These are phyloP conservation scores for Nomia melanderi DNA, from an alignment of 1,140 invertebrate species.

Conservation along the genomic window DNA sequence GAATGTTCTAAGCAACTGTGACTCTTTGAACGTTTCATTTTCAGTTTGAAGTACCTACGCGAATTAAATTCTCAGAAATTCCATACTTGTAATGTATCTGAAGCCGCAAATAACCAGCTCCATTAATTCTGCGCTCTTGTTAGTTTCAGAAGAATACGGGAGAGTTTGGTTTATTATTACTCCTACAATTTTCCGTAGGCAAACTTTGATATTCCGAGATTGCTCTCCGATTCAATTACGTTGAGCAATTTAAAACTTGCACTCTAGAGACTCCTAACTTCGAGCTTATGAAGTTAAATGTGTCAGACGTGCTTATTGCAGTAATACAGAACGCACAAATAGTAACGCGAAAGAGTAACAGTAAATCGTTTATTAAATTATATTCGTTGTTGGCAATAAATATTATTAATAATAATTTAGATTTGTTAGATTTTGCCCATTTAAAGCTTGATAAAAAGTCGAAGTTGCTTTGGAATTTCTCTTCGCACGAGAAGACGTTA, in stretches of 20 bases:
- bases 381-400: no score
- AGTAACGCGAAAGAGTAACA: neutral
- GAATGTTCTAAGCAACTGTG: no score
- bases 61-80: neutral
- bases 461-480: constrained; percentile 53
- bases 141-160: neutral
- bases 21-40: neutral
- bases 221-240: constrained; percentile 5
- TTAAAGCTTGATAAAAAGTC: constrained; percentile 26
- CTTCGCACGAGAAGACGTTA: constrained; percentile 4
- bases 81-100: neutral
- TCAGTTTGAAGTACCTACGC: no score
- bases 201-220: constrained; percentile 11
- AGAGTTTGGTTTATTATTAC: constrained; percentile 6
- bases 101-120: neutral
- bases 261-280: constrained; percentile 14
- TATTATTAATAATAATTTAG: neutral
- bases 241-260: constrained; percentile 12
- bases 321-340: neutral
- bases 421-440: constrained; percentile 25
- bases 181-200: neutral
- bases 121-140: neutral
- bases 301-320: constrained; percentile 1
- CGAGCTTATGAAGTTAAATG: constrained; percentile 9
- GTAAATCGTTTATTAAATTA: neutral